These are phyloP conservation scores for Lamellibrachia luymesi DNA, from an alignment of 1,140 invertebrate genomes.

Conservation along the genomic window DNA sequence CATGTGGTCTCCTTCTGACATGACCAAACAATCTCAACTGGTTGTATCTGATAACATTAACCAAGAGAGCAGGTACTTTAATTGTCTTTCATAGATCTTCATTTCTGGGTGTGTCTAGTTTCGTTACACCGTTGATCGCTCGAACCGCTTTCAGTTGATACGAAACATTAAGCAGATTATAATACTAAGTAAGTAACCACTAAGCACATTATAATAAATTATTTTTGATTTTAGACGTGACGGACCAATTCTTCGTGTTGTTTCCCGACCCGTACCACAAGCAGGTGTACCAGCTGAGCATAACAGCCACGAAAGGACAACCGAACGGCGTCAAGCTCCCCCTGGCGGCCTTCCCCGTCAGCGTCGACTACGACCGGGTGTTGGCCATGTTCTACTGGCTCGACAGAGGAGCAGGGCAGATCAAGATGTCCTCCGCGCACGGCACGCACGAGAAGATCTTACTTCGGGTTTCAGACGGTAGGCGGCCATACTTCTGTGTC, in stretches of 20 bases:
- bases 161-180: too few relatives aligned
- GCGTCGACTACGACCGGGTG: conserved; percentile 1
- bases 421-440: not conserved
- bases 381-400: conserved; percentile 1
- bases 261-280: conserved; percentile 14
- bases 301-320: not conserved
- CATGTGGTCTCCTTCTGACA: too few relatives aligned
- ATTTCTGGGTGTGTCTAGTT: too few relatives aligned
- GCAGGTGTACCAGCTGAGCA: conserved; percentile 2
- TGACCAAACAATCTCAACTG: too few relatives aligned
- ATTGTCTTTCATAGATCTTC: too few relatives aligned
- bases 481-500: not conserved
- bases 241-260: not conserved
- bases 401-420: not conserved
- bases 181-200: not conserved
- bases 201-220: not conserved
- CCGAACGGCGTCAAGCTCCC: not conserved
- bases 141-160: too few relatives aligned
- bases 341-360: not conserved
- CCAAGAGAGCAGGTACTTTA: too few relatives aligned
- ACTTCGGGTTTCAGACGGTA: not conserved
- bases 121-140: too few relatives aligned
- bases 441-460: not conserved
- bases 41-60: too few relatives aligned
- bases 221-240: not conserved